Percentiles rank a stretch among this genome's conserved stretches.
These are phyloP conservation scores for Dascyllus trimaculatus DNA, from an alignment of 2,113 vertebrate species.

Conservation along the genomic window DNA sequence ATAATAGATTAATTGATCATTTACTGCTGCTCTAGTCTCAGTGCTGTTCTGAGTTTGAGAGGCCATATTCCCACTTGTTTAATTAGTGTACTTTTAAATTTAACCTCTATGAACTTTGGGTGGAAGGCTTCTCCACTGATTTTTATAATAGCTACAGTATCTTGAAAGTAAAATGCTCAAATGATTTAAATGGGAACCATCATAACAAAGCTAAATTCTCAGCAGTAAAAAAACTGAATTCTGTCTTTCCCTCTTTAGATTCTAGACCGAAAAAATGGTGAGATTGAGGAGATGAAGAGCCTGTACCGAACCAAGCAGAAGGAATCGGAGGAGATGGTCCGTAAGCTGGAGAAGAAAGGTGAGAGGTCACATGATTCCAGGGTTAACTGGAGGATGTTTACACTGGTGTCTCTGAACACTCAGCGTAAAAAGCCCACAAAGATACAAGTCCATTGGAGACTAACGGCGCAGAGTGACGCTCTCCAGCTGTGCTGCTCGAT, in stretches of 20 bases:
- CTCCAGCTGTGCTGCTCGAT: slow-evolving; percentile 72
- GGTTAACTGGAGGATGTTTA: slow-evolving; percentile 72
- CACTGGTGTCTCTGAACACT: slow-evolving; percentile 73
- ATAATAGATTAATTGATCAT: too few species aligned
- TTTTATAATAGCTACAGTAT: too few species aligned
- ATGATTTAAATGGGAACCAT: background rate
- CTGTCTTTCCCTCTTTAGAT: slow-evolving; percentile 84
- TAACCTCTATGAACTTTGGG: slow-evolving; percentile 12
- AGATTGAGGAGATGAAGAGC: slow-evolving; percentile 92
- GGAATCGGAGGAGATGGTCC: slow-evolving; percentile 89
- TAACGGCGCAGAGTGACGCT: slow-evolving; percentile 60
- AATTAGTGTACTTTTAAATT: background rate
- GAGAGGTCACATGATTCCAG: slow-evolving; percentile 64
- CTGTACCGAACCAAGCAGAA: slow-evolving; percentile 88
- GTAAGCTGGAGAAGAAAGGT: slow-evolving; percentile 96
- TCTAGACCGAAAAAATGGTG: slow-evolving; percentile 93
- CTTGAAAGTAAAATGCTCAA: background rate
- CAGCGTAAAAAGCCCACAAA: slow-evolving; percentile 55
- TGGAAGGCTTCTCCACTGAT: background rate
- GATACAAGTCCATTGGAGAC: slow-evolving; percentile 38
- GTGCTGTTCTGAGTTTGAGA: too few species aligned
- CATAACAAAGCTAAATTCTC: too few species aligned
- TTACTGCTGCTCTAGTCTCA: too few species aligned
- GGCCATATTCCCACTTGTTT: too few species aligned
- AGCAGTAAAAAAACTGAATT: background rate